Base-by-base conservation (phyloP, 2,113 vertebrate genomes). In the Merops nubicus region DNA sequence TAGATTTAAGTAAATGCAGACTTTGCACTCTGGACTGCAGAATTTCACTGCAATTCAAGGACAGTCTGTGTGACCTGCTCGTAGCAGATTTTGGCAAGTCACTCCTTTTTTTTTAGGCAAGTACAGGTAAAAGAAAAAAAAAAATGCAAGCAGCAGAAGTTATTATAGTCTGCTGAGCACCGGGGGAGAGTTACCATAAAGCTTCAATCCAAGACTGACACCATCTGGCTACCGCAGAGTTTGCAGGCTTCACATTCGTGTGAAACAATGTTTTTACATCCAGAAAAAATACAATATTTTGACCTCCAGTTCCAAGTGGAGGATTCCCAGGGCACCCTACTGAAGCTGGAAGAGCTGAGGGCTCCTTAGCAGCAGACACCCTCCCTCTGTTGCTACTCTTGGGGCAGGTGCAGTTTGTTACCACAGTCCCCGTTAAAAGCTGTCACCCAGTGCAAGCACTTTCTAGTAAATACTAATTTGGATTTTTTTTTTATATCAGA, bases 161-260 rank as follows among this genome's bases (percentile, higher is more conserved):
- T 67, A 42, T 88, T 74, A 14, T 34, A 34, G 6, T 51, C 18
- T 57, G 5, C 23, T 59, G 62, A 91, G 48, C 28, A 42, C 6
- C 7, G 36, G 15, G n/a, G n/a, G 31, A 74, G 9, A 74, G 25
- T n/a, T 59, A 70, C 21, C 53, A 33, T 9, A 81, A 82, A 63
- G 77, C 38, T 29, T 68, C 47, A 59, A 31, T 93, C 36, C 96
- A 94, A 97, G 90, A 68, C 93, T 97, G 97, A 97, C 97, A 96
- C 93, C 96, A 59, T 43, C 93, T 96, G 97, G 94, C 57, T 91
- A 20, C 29, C 40, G 14, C 17, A 51, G 78, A 81, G 19, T 23
- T 75, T 94, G 74, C 93, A 93, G 60, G 40, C 29, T 26, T 67
- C 28, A 28, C 3, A 59, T 25, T 42, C 6, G 13, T 28, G 8